These are phyloP conservation scores for Chelonia mydas DNA, from an alignment of 2,797 vertebrate genomes.

Conservation along the genomic window DNA sequence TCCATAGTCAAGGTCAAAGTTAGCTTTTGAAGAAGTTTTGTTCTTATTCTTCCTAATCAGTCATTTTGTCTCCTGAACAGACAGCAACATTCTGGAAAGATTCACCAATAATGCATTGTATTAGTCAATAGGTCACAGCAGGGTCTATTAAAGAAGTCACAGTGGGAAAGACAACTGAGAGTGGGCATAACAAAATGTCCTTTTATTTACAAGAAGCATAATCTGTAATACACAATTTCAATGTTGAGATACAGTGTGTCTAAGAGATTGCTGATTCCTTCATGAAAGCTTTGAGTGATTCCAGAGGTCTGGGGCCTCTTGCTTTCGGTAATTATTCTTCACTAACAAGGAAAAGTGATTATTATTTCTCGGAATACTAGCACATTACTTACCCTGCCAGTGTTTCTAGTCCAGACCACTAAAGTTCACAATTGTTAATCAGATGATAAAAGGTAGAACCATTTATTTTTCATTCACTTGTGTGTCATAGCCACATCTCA, in stretches of 20 bases:
- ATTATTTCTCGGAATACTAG: conserved; percentile 39
- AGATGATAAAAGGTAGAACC: conserved; percentile 43
- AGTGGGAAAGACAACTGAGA: conserved; percentile 52
- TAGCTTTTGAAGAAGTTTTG: conserved; percentile 47
- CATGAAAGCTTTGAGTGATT: conserved; percentile 69
- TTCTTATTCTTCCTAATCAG: conserved; percentile 46
- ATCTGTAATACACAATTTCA: conserved; percentile 68
- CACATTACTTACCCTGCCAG: conserved; percentile 36
- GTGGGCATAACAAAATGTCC: conserved; percentile 60
- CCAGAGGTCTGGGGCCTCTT: conserved; percentile 58
- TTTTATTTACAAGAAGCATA: conserved; percentile 68
- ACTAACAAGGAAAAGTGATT: conserved; percentile 58
- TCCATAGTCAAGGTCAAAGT: conserved; percentile 8
- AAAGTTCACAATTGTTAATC: conserved; percentile 45
- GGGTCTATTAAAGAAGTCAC: conserved; percentile 56
- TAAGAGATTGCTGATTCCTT: conserved; percentile 61
- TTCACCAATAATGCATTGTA: conserved; percentile 45
- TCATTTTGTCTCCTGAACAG: conserved; percentile 55
- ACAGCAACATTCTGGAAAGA: conserved; percentile 24
- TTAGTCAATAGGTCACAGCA: conserved; percentile 69
- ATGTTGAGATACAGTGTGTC: conserved; percentile 34
- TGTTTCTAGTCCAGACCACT: conserved; percentile 31
- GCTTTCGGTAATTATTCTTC: conserved; percentile 55
- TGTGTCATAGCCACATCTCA: conserved; percentile 56
- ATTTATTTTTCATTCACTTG: conserved; percentile 58